phyloP scores from a whole-genome alignment of 2,888 invertebrate genomes.

The Plebejus anna region DNA sequence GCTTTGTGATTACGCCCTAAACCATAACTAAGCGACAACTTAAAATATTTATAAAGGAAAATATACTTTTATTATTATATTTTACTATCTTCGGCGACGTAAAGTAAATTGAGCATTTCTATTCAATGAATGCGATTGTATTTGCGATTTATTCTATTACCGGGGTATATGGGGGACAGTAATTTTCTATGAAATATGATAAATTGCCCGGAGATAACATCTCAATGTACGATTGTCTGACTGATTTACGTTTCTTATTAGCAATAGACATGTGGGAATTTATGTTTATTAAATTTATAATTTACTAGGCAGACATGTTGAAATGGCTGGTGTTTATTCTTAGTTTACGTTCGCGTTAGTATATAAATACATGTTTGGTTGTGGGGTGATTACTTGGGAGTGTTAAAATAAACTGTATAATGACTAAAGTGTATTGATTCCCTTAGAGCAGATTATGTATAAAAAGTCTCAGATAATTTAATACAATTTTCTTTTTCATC shows the following conservation, averaged over 20 bases:
- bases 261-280: conserved; percentile 1
- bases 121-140: conserved; percentile 66
- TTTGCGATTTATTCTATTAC: conserved; percentile 67
- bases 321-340: not conserved
- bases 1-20: not conserved
- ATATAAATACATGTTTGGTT: not conserved
- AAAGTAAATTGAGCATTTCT: conserved; percentile 55
- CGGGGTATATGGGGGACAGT: conserved; percentile 49
- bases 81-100: conserved; percentile 42
- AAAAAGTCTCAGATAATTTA: not conserved
- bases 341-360: not conserved
- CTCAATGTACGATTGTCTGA: conserved; percentile 52
- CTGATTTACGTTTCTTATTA: conserved; percentile 21
- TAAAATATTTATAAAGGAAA: not conserved
- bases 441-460: not conserved
- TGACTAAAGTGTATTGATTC: not conserved
- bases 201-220: conserved; percentile 51
- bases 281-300: not conserved
- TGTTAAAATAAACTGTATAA: not conserved
- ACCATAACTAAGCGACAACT: not conserved
- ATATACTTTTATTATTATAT: not conserved
- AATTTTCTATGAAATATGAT: conserved; percentile 33
- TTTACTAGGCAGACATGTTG: not conserved
- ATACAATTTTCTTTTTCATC: not conserved
- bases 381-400: not conserved